Base-by-base conservation (phyloP, 2,888 invertebrate species). In the Xanthia togata region DNA sequence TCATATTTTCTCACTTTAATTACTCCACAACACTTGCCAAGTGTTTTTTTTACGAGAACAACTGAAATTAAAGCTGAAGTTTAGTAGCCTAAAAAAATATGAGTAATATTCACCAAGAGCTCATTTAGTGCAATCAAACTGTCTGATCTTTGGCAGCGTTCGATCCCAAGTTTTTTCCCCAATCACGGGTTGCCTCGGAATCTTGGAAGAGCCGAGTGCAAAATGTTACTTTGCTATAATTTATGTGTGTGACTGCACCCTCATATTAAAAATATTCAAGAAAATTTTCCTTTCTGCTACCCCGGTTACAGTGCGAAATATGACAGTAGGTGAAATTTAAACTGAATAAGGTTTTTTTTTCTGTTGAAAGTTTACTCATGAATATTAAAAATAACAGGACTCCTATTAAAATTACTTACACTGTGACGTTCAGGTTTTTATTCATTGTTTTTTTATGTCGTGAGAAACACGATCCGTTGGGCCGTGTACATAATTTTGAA, bases 191-290 rank as follows among this genome's bases (percentile, higher is more conserved):
- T 73, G 75, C 70, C 41, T 70, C 41, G 1, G 11, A 73, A 70
- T 44, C 70, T 76, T 38, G 35, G 17, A n/a, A 41, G 23, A 67
- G 62, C 68, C 26, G 59, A 70, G 74, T 73, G 77, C 76, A 77
- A 85, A 87, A 87, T 76, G 75, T 80, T 81, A 79, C 81, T 76
- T 72, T 60, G 35, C n/a, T 77, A 76, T 88, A 91, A 90, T 90
- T 91, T 89, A 91, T 89, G 86, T 83, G 69, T 82, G 82, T 79
- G 60, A 88, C 86, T 89, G 89, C 86, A 89, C 77, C 84, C 77
- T 84, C 87, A 88, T 91, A 92, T 90, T 91, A 90, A 89, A 90
- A 89, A 91, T 82, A 87, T 90, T 88, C 77, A 81, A 88, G 89
- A 87, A 89, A 87, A 88, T 82, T 83, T 84, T 79, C 82, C 84